Base-by-base conservation (phyloP, 2,113 vertebrate genomes). In the Colistium nudipinnis region DNA sequence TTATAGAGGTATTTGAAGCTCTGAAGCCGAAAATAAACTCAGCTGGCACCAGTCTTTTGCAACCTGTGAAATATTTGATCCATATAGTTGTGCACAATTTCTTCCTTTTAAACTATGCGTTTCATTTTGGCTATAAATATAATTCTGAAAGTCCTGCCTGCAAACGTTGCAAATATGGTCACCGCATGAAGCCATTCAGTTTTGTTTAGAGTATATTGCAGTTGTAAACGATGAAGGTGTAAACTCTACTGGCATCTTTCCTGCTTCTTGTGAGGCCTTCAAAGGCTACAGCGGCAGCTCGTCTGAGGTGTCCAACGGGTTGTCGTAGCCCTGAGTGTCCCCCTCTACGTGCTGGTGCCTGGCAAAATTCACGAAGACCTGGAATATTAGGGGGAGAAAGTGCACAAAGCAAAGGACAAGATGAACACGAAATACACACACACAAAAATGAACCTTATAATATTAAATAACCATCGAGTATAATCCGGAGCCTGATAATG, bases 331-430 rank as follows among this genome's bases (percentile, higher is more conserved):
- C 17, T 35, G 17, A 27, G 55, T 22, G 16, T 77, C 82, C 0
- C 82, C 82, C 30, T 88, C 84, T 1, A 36, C 71, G 0, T 89
- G 76, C 59, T 93, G 89, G 31, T 88, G 67, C 17, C 25, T 82
- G 0, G 91, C 91, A 82, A 93, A 93, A 72, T 90, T 93, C 62
- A 93, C 91, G 73, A 93, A 93, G 44, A 93, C 90, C 91, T 93
- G 82, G n/a, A 74, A 77, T 39, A 48, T 28, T 4, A 72, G 70
- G 41, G 70, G 10, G 39, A 36, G 31, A 44, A 51, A 16, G 4
- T 17, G 54, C 41, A 78, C 61, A 62, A 35, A 52, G 19, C 22
- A 20, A 52, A 75, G 61, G 20, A 10, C 64, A 67, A 76, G 30
- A 53, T n/a, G 19, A 53, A 55, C 20, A 48, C 1, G 10, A 22